Percentiles rank a stretch among this genome's conserved stretches.
These are phyloP conservation scores for Rhynchonycteris naso DNA, from an alignment of 2,797 vertebrate species.

Conservation along the genomic window DNA sequence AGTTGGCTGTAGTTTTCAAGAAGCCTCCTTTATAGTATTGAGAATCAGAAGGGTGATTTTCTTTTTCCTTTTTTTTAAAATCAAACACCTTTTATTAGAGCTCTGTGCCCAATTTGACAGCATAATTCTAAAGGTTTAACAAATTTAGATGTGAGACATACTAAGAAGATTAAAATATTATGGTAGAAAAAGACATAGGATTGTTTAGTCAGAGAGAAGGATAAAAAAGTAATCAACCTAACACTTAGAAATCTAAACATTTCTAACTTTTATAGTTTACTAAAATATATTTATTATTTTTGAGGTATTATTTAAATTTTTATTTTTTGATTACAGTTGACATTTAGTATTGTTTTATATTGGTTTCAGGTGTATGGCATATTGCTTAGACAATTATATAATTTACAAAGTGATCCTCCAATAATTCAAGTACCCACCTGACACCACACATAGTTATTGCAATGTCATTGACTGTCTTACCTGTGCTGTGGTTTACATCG, in stretches of 20 bases:
- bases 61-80: not conserved
- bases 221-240: not conserved
- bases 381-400: no score
- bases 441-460: no score
- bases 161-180: constrained; percentile 27
- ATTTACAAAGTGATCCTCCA: no score
- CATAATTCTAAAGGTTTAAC: not conserved
- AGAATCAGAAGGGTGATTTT: constrained; percentile 14
- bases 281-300: not conserved
- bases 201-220: not conserved
- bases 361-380: no score
- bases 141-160: not conserved
- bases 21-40: constrained; percentile 11
- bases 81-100: not conserved
- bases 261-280: not conserved
- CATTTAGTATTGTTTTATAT: no score
- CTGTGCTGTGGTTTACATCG: no score
- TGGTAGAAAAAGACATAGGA: not conserved
- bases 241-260: not conserved
- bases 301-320: not conserved
- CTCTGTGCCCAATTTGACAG: not conserved
- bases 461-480: no score
- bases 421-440: no score
- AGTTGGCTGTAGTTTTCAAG: constrained; percentile 12
- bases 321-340: not conserved